Evolutionary conservation across 2,113 vertebrate genomes (phyloP), one percentile per base, ranked within the genome.

Genomic region (Pungitius pungitius): DNA sequence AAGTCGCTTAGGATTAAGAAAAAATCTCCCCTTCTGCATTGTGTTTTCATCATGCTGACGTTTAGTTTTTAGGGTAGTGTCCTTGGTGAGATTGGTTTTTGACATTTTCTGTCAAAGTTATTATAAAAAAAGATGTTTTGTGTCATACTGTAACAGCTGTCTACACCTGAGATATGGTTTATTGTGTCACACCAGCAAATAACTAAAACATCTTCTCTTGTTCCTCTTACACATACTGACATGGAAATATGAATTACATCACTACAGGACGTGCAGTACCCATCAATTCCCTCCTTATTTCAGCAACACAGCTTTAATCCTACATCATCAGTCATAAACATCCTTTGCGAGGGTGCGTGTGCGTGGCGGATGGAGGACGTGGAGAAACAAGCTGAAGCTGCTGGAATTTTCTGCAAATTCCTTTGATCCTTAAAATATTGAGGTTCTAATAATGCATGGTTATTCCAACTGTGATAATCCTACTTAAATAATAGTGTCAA

Each of bases 361-460:
- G 40, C 47, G 57, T 39, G 35, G 64, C 61, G 65, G 33, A 35
- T 35, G 33, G 33, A 35, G 6, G 33, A 49, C 20, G 3, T 70
- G 55, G 69, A 76, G 45, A 80, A 69, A 40, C 75, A 40, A 63
- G 61, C 77, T 64, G 66, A 82, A 51, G 72, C 76, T 78, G 51
- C 56, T 87, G 88, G 78, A 87, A 88, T 86, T 82, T 86, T 76
- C 86, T 74, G 78, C 35, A 75, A 74, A 80, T 66, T 77, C 52
- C 60, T 72, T 60, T 85, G 57, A 13, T 74, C 39, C 39, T 65
- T 67, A 58, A 78, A 72, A 61, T 61, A 42, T 58, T 42, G 30
- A 70, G 59, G 20, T 49, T 79, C 37, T 69, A 42, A 59, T 68
- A 65, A 49, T 71, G 65, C 58, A 49, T 17, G 10, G 72, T 62